Base-by-base conservation (phyloP, 2,797 vertebrate species). In the Microctenopoma stevenorrisi region DNA sequence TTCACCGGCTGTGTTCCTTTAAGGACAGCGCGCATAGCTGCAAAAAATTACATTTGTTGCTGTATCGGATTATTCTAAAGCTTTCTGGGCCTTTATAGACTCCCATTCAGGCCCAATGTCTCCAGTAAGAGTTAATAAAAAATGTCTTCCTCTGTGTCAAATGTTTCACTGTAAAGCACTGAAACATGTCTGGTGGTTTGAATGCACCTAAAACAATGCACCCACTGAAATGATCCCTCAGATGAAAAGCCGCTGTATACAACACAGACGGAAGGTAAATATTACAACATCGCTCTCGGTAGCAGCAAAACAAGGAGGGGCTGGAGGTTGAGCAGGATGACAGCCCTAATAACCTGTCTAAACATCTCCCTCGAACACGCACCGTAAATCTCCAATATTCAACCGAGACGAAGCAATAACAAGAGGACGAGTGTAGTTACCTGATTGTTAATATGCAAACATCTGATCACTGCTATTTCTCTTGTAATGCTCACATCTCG, bases 361-460 rank as follows among this genome's bases (percentile, higher is more conserved):
- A 52, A 30, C 79, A 66, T 76, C 75, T 64, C 26, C 70, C n/a
- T 44, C 42, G 69, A 74, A 80, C 74, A 81, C 64, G 70, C 81
- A 54, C 56, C 61, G 15, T 2, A 65, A 67, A 71, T 60, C 57
- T 48, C 66, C 66, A 5, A 14, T 67, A 76, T 58, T 7, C 54
- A 47, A 35, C 68, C 37, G 49, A 82, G 72, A 63, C 58, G 30
- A 74, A 46, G 48, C 50, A 68, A 72, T n/a, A 58, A 58, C 26
- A 72, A 67, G 57, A 84, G 28, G 35, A 76, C 64, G 52, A 54
- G 49, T 38, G 66, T 66, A 46, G 58, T 91, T 94, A 95, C 94
- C 94, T 94, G 94, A 93, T 93, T 94, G 91, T 93, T 94, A 94
- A 86, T 88, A 62, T 89, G 93, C 88, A 87, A 81, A 87, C 91